Evolutionary conservation across 2,888 invertebrate species (phyloP), one percentile per base, ranked within the genome.

Genomic region (Lamproptera curius): DNA sequence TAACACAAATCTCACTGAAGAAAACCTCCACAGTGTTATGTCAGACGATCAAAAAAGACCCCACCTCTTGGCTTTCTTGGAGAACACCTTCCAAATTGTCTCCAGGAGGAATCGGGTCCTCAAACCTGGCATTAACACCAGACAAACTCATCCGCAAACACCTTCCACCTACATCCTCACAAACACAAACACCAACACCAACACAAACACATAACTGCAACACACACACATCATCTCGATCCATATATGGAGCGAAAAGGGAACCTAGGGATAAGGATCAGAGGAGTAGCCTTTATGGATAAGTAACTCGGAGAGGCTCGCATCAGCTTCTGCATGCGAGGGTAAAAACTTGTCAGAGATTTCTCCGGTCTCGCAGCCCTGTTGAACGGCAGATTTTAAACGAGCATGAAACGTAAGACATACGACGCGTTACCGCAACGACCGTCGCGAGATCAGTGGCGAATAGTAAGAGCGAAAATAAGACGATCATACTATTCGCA

Each of bases 381-480:
- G n/a, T 6, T 35, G 9, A 35, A 35, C 16, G 42, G 42, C n/a
- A 42, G 42, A n/a, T 34, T 9, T 15, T 35, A 23, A 34, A 13
- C 17, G 14, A 34, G 34, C 34, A 42, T 34, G 42, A 34, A 13
- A 11, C 34, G 35, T 6, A 36, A 36, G 23, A 23, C 8, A n/a
- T 36, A 43, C 20, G 11, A 43, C 16, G 36, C 23, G 26, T 10
- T 43, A 14, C 8, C 11, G 8, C 16, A n/a, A n/a, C 16, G 1
- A 14, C 14, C 16, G 26, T 37, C 11, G 36, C 16, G 2, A 16
- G 28, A 15, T 26, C 36, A 5, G 2, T 10, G 2, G 26, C 11
- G 6, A 9, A 16, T 16, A 26, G 28, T 43, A 6, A 16, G 16
- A 36, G 9, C 26, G 3, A 23, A 16, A 28, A 28, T 10, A 43